These are phyloP conservation scores for Amazonetta brasiliensis DNA, from an alignment of 2,797 vertebrate species.

Conservation along the genomic window DNA sequence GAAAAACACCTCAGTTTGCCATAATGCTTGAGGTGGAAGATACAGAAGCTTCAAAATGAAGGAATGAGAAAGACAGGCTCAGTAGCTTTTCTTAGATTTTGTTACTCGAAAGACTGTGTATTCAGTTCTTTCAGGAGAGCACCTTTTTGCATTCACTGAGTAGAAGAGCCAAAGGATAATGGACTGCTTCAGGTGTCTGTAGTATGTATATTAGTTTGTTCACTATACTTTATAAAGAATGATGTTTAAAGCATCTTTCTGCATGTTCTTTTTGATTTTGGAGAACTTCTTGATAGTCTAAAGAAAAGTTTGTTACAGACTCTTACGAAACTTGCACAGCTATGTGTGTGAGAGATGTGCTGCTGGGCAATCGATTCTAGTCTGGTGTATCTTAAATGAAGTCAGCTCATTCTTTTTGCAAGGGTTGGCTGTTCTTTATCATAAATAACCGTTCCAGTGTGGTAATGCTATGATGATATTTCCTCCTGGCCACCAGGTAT, in stretches of 20 bases:
- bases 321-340: background rate
- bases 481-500: background rate
- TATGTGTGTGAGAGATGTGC: background rate
- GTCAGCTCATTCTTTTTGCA: background rate
- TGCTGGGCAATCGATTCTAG: background rate
- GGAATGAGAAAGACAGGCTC: background rate
- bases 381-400: background rate
- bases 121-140: background rate
- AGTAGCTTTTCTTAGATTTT: background rate
- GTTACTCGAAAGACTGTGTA: background rate
- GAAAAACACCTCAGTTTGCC: background rate
- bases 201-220: background rate
- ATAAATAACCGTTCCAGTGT: background rate
- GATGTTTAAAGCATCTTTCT: background rate
- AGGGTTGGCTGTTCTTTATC: background rate
- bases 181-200: background rate
- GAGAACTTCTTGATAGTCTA: background rate
- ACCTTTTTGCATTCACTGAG: background rate
- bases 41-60: background rate
- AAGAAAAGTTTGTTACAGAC: background rate
- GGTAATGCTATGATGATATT: background rate
- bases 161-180: background rate
- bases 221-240: background rate
- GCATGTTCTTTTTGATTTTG: background rate
- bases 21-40: background rate